Percentiles rank a stretch among this genome's conserved stretches.
phyloP scores from a whole-genome alignment of 2,113 vertebrate species.

The Pseudonaja textilis region DNA sequence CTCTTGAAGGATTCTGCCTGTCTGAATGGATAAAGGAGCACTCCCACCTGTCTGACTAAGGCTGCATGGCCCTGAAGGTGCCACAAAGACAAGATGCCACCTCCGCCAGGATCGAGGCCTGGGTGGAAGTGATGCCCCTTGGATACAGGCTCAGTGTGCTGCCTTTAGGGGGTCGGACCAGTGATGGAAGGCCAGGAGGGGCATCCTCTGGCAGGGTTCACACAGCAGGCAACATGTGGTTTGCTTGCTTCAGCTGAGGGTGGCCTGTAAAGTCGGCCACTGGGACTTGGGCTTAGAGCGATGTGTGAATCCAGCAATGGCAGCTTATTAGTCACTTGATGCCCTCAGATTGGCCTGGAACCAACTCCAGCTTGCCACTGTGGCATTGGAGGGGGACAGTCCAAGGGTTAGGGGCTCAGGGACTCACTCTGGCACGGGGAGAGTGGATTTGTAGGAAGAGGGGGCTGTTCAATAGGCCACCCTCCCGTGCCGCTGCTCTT shows the following conservation, averaged over 20 bases:
- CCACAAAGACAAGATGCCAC: not conserved
- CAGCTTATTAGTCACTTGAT: not conserved
- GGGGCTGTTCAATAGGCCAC: not conserved
- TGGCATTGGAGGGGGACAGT: not conserved
- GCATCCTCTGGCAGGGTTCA: not conserved
- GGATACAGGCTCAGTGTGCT: not conserved
- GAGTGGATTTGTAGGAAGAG: not conserved
- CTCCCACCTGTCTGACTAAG: not conserved
- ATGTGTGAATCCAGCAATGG: not conserved
- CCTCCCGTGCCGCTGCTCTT: not conserved
- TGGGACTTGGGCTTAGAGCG: not conserved
- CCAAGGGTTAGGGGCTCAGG: too few relatives aligned
- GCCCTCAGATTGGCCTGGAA: not conserved
- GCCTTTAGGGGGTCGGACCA: not conserved
- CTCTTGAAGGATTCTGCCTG: not conserved
- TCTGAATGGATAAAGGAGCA: not conserved
- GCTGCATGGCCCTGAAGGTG: not conserved
- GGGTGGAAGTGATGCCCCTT: not conserved
- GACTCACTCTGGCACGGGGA: not conserved
- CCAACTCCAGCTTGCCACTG: not conserved
- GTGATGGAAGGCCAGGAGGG: fast-evolving
- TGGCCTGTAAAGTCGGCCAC: not conserved
- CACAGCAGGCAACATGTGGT: not conserved
- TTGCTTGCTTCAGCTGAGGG: not conserved
- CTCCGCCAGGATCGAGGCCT: not conserved